A percentile compares a stretch with the other conserved stretches of the same genome.
phyloP scores from a whole-genome alignment of 2,797 vertebrate species.

The Enteromius trimaculatus region DNA sequence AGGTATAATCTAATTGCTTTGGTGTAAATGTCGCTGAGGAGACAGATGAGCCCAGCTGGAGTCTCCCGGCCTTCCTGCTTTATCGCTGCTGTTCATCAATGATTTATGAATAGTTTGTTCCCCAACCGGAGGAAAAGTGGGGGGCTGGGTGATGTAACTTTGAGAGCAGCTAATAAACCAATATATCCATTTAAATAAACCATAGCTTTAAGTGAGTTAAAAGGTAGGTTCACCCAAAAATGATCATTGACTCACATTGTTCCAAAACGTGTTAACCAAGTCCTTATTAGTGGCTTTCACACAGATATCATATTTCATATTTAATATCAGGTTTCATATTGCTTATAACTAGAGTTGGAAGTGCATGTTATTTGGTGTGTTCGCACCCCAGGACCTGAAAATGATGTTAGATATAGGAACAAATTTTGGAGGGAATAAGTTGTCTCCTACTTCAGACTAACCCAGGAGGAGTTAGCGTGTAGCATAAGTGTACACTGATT shows the following conservation, averaged over 20 bases:
- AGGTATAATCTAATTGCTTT: slow-evolving; percentile 33
- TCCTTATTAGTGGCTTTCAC: neutral
- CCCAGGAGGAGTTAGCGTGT: neutral
- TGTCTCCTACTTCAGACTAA: neutral
- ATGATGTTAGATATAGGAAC: neutral
- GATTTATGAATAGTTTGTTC: slow-evolving; percentile 39
- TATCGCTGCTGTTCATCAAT: slow-evolving; percentile 32
- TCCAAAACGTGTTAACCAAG: neutral
- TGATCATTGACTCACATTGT: neutral
- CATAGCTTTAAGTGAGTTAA: neutral
- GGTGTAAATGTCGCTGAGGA: slow-evolving; percentile 26
- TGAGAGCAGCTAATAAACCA: slow-evolving; percentile 22
- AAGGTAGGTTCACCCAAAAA: neutral
- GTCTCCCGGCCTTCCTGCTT: slow-evolving; percentile 27
- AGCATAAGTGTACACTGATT: neutral
- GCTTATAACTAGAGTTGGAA: neutral
- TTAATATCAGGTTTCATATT: too few relatives aligned
- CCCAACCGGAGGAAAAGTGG: neutral
- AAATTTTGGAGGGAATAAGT: neutral
- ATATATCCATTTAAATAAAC: slow-evolving; percentile 6
- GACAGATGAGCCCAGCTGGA: slow-evolving; percentile 29
- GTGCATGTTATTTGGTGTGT: neutral
- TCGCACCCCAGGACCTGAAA: neutral
- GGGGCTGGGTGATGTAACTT: slow-evolving; percentile 22
- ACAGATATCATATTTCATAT: too few relatives aligned